Evolutionary conservation across 2,797 vertebrate genomes (phyloP).

Genomic region (Cynodonichthys magdalenae): DNA sequence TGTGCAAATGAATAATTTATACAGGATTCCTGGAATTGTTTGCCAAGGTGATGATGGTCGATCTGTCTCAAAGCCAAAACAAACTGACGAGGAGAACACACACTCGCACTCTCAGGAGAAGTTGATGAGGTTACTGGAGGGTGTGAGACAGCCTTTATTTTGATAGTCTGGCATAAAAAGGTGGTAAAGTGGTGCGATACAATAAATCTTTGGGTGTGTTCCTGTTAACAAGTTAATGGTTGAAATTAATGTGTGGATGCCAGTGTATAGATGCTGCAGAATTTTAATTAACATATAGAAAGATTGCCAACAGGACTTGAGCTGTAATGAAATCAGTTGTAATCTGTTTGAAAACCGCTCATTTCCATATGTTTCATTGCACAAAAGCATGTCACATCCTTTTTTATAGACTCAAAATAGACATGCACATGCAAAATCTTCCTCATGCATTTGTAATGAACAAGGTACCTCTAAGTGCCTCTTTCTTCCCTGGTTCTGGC

Average conservation of each 20-base stretch:
- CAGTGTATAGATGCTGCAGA: constrained; percentile 17
- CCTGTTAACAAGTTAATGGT: constrained; percentile 17
- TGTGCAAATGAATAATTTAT: constrained; percentile 87
- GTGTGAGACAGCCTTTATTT: constrained; percentile 63
- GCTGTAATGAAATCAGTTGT: constrained; percentile 26
- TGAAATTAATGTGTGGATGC: not conserved
- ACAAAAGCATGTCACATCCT: constrained; percentile 36
- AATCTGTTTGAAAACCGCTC: constrained; percentile 48
- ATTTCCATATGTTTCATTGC: constrained; percentile 27
- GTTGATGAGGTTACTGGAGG: constrained; percentile 65
- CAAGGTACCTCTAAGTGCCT: constrained; percentile 65
- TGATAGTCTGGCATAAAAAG: constrained; percentile 49
- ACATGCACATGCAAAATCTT: constrained; percentile 54
- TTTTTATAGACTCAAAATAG: constrained; percentile 54
- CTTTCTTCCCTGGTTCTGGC: constrained; percentile 60
- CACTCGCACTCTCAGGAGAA: constrained; percentile 56
- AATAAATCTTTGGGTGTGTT: constrained; percentile 37
- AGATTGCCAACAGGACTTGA: constrained; percentile 21
- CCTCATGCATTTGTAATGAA: constrained; percentile 74
- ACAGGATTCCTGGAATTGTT: constrained; percentile 86
- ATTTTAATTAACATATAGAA: constrained; percentile 25
- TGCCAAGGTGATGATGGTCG: constrained; percentile 86
- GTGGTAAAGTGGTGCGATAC: constrained; percentile 40
- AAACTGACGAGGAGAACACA: constrained; percentile 74
- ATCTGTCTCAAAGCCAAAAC: constrained; percentile 84